phyloP scores from a whole-genome alignment of 2,797 vertebrate species.

The Tachyglossus aculeatus region DNA sequence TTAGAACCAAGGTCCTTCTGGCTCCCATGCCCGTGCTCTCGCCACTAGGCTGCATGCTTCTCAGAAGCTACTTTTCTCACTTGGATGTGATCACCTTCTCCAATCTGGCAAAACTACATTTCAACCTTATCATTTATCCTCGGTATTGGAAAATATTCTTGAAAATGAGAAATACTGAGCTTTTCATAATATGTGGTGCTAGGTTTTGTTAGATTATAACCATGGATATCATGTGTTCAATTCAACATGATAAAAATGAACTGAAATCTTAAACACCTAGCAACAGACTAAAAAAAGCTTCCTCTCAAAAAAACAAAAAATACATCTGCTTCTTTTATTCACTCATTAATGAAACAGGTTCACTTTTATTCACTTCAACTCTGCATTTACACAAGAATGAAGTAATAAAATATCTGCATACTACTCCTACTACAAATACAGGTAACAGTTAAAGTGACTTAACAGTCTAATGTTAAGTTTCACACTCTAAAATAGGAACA shows the following conservation, averaged over 20 bases:
- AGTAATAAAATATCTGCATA: constrained; percentile 77
- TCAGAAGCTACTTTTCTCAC: not conserved
- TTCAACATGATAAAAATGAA: constrained; percentile 18
- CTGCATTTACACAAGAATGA: constrained; percentile 56
- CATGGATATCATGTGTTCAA: constrained; percentile 7
- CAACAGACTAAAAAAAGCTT: constrained; percentile 3
- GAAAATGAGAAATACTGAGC: not conserved
- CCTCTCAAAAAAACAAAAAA: constrained; percentile 34
- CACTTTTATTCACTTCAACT: constrained; percentile 69
- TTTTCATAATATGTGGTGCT: constrained; percentile 8
- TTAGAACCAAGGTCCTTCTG: no score
- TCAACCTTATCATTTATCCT: no score
- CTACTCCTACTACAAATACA: constrained; percentile 76
- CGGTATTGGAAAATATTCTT: not conserved
- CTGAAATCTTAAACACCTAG: constrained; percentile 28
- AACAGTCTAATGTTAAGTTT: constrained; percentile 38
- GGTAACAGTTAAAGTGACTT: constrained; percentile 71
- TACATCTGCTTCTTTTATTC: constrained; percentile 38
- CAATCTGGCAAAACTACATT: not conserved
- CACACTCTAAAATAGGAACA: constrained; percentile 63
- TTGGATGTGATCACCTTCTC: not conserved
- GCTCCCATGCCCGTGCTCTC: no score
- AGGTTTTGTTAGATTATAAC: constrained; percentile 14
- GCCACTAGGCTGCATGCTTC: no score
- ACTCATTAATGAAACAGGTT: constrained; percentile 36